These are phyloP conservation scores for Cinclus mexicanus DNA, from an alignment of 2,113 vertebrate species.

Conservation along the genomic window DNA sequence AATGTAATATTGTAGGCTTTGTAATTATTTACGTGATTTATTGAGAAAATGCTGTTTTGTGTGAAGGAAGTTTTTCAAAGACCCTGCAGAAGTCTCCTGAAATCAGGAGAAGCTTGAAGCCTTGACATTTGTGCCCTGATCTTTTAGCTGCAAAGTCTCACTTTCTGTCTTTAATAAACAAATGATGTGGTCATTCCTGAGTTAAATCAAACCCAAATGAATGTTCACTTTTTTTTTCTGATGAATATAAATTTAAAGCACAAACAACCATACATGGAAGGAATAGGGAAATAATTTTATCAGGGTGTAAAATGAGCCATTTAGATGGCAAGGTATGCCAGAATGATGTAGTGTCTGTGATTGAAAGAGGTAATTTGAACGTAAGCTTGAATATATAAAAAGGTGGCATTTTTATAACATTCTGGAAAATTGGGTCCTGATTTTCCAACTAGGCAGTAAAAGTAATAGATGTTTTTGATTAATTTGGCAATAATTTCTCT, in stretches of 20 bases:
- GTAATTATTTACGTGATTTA: not conserved
- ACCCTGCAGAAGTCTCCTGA: not conserved
- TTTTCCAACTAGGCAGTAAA: conserved; percentile 35
- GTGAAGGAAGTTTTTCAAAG: not conserved
- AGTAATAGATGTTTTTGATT: conserved; percentile 21
- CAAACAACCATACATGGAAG: not conserved
- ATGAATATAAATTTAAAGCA: not conserved
- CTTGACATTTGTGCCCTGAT: not conserved
- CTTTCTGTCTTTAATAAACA: not conserved
- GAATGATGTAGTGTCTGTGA: conserved; percentile 30
- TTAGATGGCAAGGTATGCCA: not conserved
- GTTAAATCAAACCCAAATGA: not conserved
- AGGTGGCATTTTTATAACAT: conserved; percentile 27
- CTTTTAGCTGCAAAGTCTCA: not conserved
- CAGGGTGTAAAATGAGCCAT: not conserved
- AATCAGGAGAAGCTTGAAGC: not conserved
- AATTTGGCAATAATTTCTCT: conserved; percentile 48
- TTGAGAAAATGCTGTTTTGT: not conserved
- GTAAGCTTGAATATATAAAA: conserved; percentile 37
- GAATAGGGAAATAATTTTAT: not conserved
- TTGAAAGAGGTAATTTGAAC: conserved; percentile 40
- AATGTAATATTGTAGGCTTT: not conserved
- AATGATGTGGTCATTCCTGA: not conserved
- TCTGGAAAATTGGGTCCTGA: conserved; percentile 12
- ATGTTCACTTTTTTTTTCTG: not conserved